Evolutionary conservation across 1,140 invertebrate species (phyloP).

Genomic region (Drosophila pruinosa): DNA sequence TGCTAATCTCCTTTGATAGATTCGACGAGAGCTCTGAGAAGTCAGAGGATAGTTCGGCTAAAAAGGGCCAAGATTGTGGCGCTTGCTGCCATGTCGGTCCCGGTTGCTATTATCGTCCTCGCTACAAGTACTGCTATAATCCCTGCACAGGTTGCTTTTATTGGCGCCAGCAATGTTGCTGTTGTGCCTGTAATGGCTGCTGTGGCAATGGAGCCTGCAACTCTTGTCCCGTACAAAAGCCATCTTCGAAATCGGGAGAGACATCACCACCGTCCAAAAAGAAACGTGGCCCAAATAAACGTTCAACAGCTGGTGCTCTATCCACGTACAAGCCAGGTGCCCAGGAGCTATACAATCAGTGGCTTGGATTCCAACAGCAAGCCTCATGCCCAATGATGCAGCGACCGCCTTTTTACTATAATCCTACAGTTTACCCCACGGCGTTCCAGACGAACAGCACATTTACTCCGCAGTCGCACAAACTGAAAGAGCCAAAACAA

Average conservation of each 20-base stretch:
- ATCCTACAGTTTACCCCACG: background rate
- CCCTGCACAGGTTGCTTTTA: slow-evolving; percentile 41
- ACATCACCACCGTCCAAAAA: background rate
- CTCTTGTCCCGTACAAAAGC: background rate
- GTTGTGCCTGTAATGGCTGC: slow-evolving; percentile 18
- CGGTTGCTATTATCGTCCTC: slow-evolving; percentile 2
- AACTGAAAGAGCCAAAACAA: background rate
- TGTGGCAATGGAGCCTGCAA: background rate
- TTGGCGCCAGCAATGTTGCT: slow-evolving; percentile 21
- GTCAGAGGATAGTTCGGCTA: background rate
- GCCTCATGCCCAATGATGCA: background rate
- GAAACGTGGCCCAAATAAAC: background rate
- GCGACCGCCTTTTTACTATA: background rate
- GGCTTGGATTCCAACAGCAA: slow-evolving; percentile 12
- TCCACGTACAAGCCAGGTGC: background rate
- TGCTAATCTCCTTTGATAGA: background rate
- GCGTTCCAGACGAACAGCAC: background rate
- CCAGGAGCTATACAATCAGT: slow-evolving; percentile 10
- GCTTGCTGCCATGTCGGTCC: background rate
- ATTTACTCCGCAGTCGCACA: background rate
- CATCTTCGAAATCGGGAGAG: background rate
- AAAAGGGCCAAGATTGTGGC: background rate
- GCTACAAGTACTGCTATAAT: slow-evolving; percentile 31
- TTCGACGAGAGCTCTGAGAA: background rate
- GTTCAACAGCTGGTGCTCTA: background rate